A percentile compares a stretch with the other conserved stretches of the same genome.
Evolutionary conservation across 2,113 vertebrate species (phyloP).

Genomic region (Mormoops blainvillei): DNA sequence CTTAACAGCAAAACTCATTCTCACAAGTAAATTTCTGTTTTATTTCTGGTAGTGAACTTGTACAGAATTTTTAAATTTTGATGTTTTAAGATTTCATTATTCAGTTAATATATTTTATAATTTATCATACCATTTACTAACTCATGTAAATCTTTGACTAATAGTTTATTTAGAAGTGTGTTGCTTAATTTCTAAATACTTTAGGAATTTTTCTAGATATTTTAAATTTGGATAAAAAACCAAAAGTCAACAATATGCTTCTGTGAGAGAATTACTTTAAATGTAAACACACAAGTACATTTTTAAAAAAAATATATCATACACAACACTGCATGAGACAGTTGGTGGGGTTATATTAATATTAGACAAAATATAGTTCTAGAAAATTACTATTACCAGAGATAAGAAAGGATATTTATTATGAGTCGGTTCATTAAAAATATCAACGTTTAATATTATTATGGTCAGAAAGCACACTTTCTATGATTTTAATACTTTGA

Average conservation of each 20-base stretch:
- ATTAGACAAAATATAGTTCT: background rate
- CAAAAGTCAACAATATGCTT: background rate
- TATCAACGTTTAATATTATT: background rate
- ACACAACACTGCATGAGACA: background rate
- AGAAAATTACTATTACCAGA: background rate
- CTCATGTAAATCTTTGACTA: background rate
- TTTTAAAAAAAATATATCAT: background rate
- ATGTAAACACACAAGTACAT: background rate
- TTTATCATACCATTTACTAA: slow-evolving; percentile 8
- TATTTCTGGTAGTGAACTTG: background rate
- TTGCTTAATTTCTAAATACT: slow-evolving; percentile 34
- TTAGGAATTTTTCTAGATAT: background rate
- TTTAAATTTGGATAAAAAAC: background rate
- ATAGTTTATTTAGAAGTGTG: background rate
- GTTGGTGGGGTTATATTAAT: background rate
- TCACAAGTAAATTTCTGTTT: background rate
- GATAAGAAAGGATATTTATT: background rate
- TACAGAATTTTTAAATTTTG: background rate
- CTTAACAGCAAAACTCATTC: background rate
- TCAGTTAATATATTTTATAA: slow-evolving; percentile 22
- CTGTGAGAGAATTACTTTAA: background rate
- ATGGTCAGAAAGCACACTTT: background rate
- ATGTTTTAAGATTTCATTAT: slow-evolving; percentile 29
- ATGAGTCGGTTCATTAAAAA: background rate
- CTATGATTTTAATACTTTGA: background rate